Base-by-base conservation (phyloP, 2,888 invertebrate species). In the Tridacna crocea region DNA sequence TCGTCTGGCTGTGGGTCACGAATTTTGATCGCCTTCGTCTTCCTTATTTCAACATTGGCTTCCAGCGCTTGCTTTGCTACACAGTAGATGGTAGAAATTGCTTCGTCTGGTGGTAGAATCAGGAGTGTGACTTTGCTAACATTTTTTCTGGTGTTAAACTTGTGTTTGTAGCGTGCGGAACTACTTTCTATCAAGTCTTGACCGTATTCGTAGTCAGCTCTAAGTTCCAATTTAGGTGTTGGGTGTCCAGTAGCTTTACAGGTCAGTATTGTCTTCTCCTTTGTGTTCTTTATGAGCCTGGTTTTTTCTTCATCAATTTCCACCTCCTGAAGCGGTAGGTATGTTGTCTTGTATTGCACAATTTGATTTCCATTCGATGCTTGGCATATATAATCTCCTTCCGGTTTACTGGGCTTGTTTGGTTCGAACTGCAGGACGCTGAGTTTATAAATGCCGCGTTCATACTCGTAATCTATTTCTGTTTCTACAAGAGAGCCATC, bases 221-320 rank as follows among this genome's bases (percentile, higher is more conserved):
- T n/a, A 19, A 66, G 36, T 46, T 46, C 46, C n/a, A 66, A 3
- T 11, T 36, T 36, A 19, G 66, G 66, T 36, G 11, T 17, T 27
- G 66, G 66, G 17, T 27, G 13, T 13, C 66, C 66, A n/a, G 8
- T 36, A 36, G 46, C 66, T 66, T 66, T 66, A 11, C 66, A 66
- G 0, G 66, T 36, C 2, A 66, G 11, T 15, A 19, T 12, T 15
- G 66, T 66, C 36, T 46, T 36, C 6, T 46, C 15, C n/a, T 4
- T 26, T n/a, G 66, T 27, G 11, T 36, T 66, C n/a, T 66, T 66
- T 4, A 11, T 11, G n/a, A 46, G 46, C 46, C 46, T 36, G 8
- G 66, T 46, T n/a, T 66, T 66, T n/a, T 66, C 36, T 46, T 66
- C 66, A 11, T 66, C 66, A 46, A 66, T 46, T 3, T 66, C 66